Evolutionary conservation across 2,888 invertebrate species (phyloP).

Genomic region (Eubasilissa splendida): DNA sequence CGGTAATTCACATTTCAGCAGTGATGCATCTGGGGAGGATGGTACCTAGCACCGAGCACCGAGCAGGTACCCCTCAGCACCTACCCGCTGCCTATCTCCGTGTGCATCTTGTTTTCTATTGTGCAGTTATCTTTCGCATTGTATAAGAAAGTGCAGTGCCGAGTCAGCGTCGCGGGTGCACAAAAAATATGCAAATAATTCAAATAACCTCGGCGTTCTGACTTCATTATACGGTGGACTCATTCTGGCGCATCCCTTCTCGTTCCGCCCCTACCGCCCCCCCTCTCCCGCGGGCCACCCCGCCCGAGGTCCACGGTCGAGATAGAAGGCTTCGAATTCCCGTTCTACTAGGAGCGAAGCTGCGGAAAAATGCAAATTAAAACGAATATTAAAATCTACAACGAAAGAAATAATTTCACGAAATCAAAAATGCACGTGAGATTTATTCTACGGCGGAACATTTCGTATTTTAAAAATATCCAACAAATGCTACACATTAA

Average conservation of each 20-base stretch:
- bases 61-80: too few relatives aligned
- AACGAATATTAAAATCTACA: constrained; percentile 6
- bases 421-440: background rate
- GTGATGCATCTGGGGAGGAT: too few relatives aligned
- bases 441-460: background rate
- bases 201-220: constrained; percentile 56
- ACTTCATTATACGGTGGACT: constrained; percentile 56
- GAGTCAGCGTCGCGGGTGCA: constrained; percentile 53
- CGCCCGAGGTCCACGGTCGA: constrained; percentile 17
- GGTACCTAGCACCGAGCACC: too few relatives aligned
- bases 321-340: constrained; percentile 29
- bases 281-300: background rate
- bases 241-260: constrained; percentile 17
- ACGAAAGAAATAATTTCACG: constrained; percentile 4
- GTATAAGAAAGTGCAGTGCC: constrained; percentile 42
- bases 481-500: too few relatives aligned
- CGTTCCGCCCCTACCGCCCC: constrained; percentile 3
- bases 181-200: constrained; percentile 59
- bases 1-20: too few relatives aligned
- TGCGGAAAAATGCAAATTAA: constrained; percentile 54
- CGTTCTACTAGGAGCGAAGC: constrained; percentile 46
- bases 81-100: constrained; percentile 17
- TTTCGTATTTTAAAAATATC: background rate
- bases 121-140: constrained; percentile 51
- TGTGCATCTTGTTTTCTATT: constrained; percentile 52